Percentiles rank a stretch among this genome's conserved stretches.
phyloP scores from a whole-genome alignment of 2,113 vertebrate species.

The Tragelaphus imberbis region DNA sequence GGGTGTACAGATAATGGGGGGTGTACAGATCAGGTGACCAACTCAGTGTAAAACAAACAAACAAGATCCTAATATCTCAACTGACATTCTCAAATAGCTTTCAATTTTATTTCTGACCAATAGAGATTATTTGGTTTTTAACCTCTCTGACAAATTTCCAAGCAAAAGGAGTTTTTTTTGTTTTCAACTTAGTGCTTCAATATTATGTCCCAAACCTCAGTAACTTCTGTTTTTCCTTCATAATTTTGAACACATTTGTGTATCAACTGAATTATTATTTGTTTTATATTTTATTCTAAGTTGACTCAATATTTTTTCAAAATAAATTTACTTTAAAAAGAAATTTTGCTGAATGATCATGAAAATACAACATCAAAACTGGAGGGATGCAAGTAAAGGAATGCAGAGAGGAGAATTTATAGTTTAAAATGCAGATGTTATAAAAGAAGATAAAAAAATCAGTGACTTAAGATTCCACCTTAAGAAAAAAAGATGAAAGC shows the following conservation, averaged over 20 bases:
- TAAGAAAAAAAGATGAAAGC: not conserved
- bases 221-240: not conserved
- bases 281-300: not conserved
- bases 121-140: not conserved
- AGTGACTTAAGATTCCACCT: not conserved
- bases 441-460: not conserved
- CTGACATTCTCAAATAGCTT: not conserved
- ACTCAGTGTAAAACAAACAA: not conserved
- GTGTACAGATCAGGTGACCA: not conserved
- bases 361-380: not conserved
- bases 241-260: not conserved
- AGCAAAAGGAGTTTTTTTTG: not conserved
- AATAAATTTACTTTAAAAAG: not conserved
- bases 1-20: rapidly evolving
- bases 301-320: not conserved
- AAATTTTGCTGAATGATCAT: not conserved
- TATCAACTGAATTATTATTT: not conserved
- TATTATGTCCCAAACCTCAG: not conserved
- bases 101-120: not conserved
- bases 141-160: not conserved
- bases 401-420: not conserved
- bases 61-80: not conserved
- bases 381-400: not conserved
- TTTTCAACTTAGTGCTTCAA: not conserved
- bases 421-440: not conserved